A percentile compares a stretch with the other conserved stretches of the same genome.
phyloP scores from a whole-genome alignment of 2,113 vertebrate genomes.

The Nicator chloris region DNA sequence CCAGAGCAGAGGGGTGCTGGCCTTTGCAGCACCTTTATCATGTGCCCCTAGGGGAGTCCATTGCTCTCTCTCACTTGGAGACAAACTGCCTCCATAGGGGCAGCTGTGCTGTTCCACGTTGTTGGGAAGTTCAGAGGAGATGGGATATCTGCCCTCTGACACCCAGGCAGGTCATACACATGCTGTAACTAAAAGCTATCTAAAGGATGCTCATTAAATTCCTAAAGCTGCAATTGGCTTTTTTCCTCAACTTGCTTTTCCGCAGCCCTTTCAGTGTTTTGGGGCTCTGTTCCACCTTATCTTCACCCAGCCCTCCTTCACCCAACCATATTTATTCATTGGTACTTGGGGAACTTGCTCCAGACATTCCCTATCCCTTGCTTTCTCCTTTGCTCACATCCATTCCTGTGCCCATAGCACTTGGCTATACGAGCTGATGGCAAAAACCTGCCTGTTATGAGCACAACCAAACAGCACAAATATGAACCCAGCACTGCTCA shows the following conservation, averaged over 20 bases:
- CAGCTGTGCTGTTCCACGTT: not conserved
- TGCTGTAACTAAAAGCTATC: not conserved
- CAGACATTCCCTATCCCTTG: not conserved
- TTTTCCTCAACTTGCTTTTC: not conserved
- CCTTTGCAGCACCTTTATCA: not conserved
- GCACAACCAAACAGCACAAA: not conserved
- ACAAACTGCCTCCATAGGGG: not conserved
- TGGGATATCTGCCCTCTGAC: not conserved
- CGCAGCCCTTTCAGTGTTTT: not conserved
- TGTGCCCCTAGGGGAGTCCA: not conserved
- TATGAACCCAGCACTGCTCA: slow-evolving; percentile 13
- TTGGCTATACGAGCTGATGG: not conserved
- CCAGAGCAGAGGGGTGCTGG: not conserved
- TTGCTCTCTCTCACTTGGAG: not conserved
- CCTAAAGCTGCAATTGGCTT: not conserved
- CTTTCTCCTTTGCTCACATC: not conserved
- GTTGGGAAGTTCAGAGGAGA: not conserved
- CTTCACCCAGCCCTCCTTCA: not conserved
- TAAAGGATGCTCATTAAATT: not conserved
- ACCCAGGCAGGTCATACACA: rapidly evolving
- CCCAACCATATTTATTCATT: not conserved
- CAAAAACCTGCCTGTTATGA: not conserved
- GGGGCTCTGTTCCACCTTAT: not conserved
- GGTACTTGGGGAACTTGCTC: not conserved
- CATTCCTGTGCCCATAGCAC: not conserved